Base-by-base conservation (phyloP, 53 echinoderm and acorn worm genomes). In the Patiria pectinifera region DNA sequence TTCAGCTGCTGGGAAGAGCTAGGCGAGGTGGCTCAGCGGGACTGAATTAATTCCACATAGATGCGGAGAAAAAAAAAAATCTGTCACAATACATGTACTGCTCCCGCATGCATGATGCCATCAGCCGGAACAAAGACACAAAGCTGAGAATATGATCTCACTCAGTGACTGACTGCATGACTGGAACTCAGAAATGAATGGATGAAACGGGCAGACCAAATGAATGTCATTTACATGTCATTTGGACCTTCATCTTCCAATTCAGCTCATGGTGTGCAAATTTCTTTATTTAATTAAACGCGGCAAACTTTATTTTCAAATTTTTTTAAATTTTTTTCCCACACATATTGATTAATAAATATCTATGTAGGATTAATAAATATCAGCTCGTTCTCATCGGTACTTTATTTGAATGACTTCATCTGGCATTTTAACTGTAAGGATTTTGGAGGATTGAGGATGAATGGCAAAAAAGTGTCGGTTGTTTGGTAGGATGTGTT, bases 21-120 rank as follows among this genome's bases (percentile, higher is more conserved):
- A 77, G 88, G 88, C 78, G 19, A 44, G 19, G 15, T 11, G 61
- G 61, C 78, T 78, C 78, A 18, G n/a, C 62, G 12, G 78, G 86
- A 88, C 76, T 78, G 62, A 78, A 88, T 88, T 88, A 88, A 88
- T 88, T 88, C 88, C 78, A 78, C 45, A 62, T 61, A 58, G 76
- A 60, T 59, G 78, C 60, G 59, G 8, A 8, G 8, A 53, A 53
- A 53, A 53, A 53, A 53, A 53, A 53, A 88, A 88, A 78, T 60
- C 78, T 88, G 88, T 88, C 88, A 4, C 15, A 82, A 35, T 15
- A 22, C 18, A 24, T 14, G 13, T 46, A 45, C 53, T 2, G 45
- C 35, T 45, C 22, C 45, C 74, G 72, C 48, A 75, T 76, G 75
- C 24, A 25, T 62, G 18, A 43, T 43, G 45, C 8, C 63, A 14